These are phyloP conservation scores for Conus ventricosus DNA, from an alignment of 1,140 invertebrate genomes.

Conservation along the genomic window DNA sequence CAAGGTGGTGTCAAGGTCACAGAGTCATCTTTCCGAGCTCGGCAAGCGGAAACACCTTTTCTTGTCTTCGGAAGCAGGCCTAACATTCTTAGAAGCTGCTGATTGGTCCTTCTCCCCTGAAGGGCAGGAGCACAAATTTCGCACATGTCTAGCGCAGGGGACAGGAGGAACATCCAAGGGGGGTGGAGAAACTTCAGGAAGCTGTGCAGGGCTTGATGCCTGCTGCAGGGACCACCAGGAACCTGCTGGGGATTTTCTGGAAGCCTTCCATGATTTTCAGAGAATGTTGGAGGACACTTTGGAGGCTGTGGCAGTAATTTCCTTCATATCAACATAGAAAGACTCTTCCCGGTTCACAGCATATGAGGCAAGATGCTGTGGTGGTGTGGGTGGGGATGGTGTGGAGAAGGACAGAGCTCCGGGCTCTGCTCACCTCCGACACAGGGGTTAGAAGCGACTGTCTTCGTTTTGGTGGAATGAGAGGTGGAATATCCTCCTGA, in stretches of 20 bases:
- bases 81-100: background rate
- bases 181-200: background rate
- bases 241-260: background rate
- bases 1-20: background rate
- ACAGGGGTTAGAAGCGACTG: slow-evolving; percentile 64
- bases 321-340: slow-evolving; percentile 50
- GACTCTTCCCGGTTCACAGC: slow-evolving; percentile 28
- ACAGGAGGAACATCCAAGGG: background rate
- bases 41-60: background rate
- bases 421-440: slow-evolving; percentile 48
- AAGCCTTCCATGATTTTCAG: background rate
- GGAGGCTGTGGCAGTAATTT: slow-evolving; percentile 32
- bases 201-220: background rate
- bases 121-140: background rate
- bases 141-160: background rate
- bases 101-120: background rate
- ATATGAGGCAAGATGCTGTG: background rate
- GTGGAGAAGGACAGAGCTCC: background rate
- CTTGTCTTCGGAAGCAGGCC: background rate
- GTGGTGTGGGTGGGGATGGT: background rate
- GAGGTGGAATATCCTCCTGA: slow-evolving; percentile 60
- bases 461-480: slow-evolving; percentile 67
- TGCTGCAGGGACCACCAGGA: background rate
- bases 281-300: background rate
- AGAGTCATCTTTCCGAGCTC: background rate